Evolutionary conservation across 2,888 invertebrate genomes (phyloP), one percentile per base, ranked within the genome.

Genomic region (Deilephila elpenor): DNA sequence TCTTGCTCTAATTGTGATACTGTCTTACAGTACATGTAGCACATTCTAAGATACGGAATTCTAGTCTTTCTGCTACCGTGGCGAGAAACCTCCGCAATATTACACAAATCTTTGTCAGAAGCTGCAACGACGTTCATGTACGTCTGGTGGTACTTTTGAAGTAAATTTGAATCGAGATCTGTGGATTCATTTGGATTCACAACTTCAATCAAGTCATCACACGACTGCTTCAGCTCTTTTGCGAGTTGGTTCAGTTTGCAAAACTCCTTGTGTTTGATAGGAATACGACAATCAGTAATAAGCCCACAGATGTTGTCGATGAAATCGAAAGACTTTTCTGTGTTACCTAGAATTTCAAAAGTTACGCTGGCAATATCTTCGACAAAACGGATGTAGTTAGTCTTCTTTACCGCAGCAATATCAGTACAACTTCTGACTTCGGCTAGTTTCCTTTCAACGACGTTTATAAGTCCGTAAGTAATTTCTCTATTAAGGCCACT

Each of bases 11-110:
- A 84, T 79, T 95, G 95, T 0, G 95, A 93, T 56, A 96, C 95
- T 0, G 95, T 95, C 86, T 95, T 95, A 72, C 95, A 91, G 79
- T 96, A 96, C 85, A 95, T 95, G 80, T 95, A 95, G 76, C 96
- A 92, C 88, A 95, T 95, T 79, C 93, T 89, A 70, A 96, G 84
- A 81, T 95, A 96, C 73, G 93, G 94, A 74, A 84, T 91, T 81
- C 91, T 89, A 20, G 90, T 80, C 77, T 94, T 94, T 74, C 88
- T 94, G 19, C 82, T 89, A 0, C 89, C 89, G 44, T 91, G 88
- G 5, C 90, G 87, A 51, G 86, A 87, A 17, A 94, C 90, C 78
- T 94, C 94, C 1, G 87, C 86, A 3, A 94, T 86, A 72, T 93
- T 93, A 75, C 91, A 94, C 37, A 94, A 74, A 75, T 94, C 94